Evolutionary conservation across 2,113 vertebrate species (phyloP).

Genomic region (Syrrhaptes paradoxus): DNA sequence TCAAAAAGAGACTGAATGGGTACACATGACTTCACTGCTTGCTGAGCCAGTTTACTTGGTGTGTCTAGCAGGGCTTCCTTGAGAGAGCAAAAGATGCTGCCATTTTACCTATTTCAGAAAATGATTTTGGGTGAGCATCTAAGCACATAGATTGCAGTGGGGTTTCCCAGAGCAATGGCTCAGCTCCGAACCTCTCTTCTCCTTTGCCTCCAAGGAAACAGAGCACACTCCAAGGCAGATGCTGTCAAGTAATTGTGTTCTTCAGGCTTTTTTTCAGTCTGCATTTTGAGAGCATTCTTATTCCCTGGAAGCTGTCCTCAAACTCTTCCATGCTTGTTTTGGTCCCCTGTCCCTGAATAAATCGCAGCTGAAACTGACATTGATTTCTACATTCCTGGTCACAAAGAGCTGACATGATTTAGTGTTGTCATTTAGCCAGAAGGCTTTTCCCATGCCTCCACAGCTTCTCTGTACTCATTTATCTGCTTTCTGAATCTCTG

Average conservation of each 20-base stretch:
- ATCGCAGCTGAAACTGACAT: neutral
- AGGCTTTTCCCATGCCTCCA: neutral
- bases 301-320: neutral
- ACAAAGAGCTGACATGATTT: neutral
- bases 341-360: neutral
- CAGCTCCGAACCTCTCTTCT: neutral
- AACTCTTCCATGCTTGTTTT: neutral
- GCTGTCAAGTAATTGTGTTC: neutral
- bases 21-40: accelerated
- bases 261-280: neutral
- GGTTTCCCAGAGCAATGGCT: neutral
- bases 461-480: neutral
- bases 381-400: conserved; percentile 2
- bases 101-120: neutral
- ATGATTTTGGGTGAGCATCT: neutral
- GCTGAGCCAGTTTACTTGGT: neutral
- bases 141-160: neutral
- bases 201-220: neutral
- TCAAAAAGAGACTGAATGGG: neutral
- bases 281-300: neutral
- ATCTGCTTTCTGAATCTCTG: neutral
- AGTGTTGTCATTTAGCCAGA: neutral
- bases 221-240: neutral
- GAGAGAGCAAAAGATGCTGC: neutral
- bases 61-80: neutral